These are phyloP conservation scores for Petrophora chlorosata DNA, from an alignment of 2,888 invertebrate species.

Conservation along the genomic window DNA sequence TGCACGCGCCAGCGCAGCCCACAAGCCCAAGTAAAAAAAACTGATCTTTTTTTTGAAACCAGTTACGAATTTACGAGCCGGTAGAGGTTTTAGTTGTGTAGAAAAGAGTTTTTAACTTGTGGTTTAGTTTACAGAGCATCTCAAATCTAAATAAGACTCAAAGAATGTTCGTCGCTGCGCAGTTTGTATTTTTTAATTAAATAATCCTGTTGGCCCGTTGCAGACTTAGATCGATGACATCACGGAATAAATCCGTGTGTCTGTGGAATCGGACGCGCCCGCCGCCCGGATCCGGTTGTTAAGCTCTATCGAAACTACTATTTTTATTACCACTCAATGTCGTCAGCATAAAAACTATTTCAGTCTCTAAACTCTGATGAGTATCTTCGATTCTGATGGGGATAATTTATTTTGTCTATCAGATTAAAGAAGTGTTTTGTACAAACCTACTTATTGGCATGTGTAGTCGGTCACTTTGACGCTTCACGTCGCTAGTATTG, in stretches of 20 bases:
- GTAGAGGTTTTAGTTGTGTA: slow-evolving; percentile 7
- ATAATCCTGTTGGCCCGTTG: slow-evolving; percentile 49
- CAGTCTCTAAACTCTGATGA: slow-evolving; percentile 42
- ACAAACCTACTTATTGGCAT: no score
- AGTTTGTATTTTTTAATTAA: slow-evolving; percentile 25
- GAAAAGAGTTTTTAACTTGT: slow-evolving; percentile 4
- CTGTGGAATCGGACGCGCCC: slow-evolving; percentile 34
- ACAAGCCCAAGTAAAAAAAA: slow-evolving; percentile 25
- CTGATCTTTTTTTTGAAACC: slow-evolving; percentile 40
- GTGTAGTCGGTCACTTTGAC: no score
- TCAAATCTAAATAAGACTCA: slow-evolving; percentile 19
- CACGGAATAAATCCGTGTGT: slow-evolving; percentile 71
- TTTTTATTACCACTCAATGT: slow-evolving; percentile 71
- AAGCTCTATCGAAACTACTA: slow-evolving; percentile 70
- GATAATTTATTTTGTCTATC: no score
- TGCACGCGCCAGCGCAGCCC: slow-evolving; percentile 45
- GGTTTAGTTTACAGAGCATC: slow-evolving; percentile 14
- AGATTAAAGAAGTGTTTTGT: no score
- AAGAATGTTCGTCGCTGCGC: slow-evolving; percentile 12
- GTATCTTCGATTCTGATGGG: slow-evolving; percentile 19
- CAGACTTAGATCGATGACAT: slow-evolving; percentile 64
- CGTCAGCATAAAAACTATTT: slow-evolving; percentile 58
- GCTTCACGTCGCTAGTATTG: no score
- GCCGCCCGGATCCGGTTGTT: slow-evolving; percentile 77
- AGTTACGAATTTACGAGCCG: slow-evolving; percentile 19